phyloP scores from a whole-genome alignment of 2,113 vertebrate species.

The Tretioscincus oriximinensis region DNA sequence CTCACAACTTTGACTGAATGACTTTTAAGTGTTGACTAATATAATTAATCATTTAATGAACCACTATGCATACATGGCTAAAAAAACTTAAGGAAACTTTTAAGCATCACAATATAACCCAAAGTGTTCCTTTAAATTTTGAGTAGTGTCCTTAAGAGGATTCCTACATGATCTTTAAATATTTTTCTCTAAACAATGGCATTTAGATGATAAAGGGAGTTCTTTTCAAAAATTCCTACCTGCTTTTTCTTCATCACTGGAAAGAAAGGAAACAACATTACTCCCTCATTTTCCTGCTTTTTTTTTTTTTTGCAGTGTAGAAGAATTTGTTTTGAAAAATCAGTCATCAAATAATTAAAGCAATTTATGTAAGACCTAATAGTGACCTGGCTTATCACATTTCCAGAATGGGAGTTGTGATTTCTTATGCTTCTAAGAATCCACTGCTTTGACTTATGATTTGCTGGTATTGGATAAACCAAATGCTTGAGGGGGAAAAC shows the following conservation, averaged over 20 bases:
- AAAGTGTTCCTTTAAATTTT: background rate
- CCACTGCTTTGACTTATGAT: background rate
- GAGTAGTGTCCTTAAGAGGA: background rate
- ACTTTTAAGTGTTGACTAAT: background rate
- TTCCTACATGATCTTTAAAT: background rate
- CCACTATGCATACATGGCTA: too few species aligned
- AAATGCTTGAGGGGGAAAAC: too few species aligned
- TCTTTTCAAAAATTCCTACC: too few species aligned
- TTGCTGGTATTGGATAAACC: background rate
- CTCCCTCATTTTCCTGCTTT: background rate
- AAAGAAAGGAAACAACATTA: background rate
- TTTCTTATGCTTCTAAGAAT: too few species aligned
- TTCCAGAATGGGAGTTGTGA: background rate
- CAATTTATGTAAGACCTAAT: background rate
- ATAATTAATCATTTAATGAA: background rate
- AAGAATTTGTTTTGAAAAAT: background rate
- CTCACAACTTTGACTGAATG: background rate
- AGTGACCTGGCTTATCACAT: background rate
- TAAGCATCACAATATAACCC: too few species aligned
- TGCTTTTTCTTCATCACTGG: too few species aligned
- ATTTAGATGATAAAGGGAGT: too few species aligned
- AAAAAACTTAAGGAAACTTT: too few species aligned
- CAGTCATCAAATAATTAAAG: background rate
- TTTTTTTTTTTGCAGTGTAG: background rate
- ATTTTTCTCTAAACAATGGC: background rate